phyloP scores from a whole-genome alignment of 2,888 invertebrate species.

The Philonicus albiceps region DNA sequence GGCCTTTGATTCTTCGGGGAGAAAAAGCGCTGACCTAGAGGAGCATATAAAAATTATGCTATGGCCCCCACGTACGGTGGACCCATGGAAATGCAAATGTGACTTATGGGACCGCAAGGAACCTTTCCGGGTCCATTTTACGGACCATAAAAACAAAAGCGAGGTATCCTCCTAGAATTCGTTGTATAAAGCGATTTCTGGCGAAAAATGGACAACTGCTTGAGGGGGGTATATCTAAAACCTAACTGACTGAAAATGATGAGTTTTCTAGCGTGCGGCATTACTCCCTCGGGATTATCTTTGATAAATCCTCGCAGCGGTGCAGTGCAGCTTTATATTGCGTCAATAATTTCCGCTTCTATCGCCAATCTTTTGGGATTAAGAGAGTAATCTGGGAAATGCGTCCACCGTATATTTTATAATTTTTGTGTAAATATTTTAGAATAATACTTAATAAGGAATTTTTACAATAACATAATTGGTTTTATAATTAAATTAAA shows the following conservation, averaged over 20 bases:
- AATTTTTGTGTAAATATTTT: no score
- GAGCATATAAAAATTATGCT: neutral
- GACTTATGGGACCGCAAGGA: constrained; percentile 22
- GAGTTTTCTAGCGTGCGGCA: neutral
- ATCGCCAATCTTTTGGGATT: neutral
- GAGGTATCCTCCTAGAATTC: neutral
- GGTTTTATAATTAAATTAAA: no score
- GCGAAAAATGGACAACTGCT: neutral
- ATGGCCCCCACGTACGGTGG: neutral
- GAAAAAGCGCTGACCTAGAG: constrained; percentile 24
- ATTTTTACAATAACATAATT: no score
- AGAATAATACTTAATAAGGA: no score
- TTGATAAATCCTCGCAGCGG: constrained; percentile 5
- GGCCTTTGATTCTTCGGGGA: neutral
- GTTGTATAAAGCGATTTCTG: neutral
- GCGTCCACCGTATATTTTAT: no score
- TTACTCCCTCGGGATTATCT: constrained; percentile 18
- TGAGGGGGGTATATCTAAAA: neutral
- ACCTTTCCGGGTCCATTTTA: constrained; percentile 10
- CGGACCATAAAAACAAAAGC: constrained; percentile 25
- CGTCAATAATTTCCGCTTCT: constrained; percentile 1
- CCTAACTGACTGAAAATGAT: constrained; percentile 34
- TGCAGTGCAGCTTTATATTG: neutral
- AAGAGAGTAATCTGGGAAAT: no score
- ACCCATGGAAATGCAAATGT: constrained; percentile 31